These are phyloP conservation scores for Oophaga sylvatica DNA, from an alignment of 2,797 vertebrate species.

Conservation along the genomic window DNA sequence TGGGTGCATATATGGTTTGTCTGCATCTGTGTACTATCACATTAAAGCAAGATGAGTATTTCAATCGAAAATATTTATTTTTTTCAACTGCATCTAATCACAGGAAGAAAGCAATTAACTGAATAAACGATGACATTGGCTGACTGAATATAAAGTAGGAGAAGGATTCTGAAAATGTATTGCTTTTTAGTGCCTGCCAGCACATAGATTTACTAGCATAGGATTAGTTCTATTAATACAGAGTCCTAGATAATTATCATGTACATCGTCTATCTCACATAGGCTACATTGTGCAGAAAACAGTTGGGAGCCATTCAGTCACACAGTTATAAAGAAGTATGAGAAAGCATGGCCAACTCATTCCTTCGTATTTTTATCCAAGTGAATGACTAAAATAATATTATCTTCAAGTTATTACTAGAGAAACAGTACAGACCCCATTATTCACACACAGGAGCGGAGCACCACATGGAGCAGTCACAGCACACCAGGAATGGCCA, in stretches of 20 bases:
- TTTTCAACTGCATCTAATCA: background rate
- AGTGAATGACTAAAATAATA: conserved; percentile 35
- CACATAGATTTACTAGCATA: background rate
- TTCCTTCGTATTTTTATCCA: conserved; percentile 41
- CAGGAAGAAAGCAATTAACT: background rate
- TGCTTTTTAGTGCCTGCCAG: background rate
- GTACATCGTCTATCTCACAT: background rate
- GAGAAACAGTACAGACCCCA: conserved; percentile 24
- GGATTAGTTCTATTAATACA: background rate
- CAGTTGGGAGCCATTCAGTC: conserved; percentile 15
- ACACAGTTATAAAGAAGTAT: conserved; percentile 21
- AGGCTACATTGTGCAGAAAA: background rate
- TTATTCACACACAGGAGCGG: conserved; percentile 44
- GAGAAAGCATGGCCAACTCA: conserved; percentile 15
- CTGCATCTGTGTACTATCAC: no score
- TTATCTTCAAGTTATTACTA: conserved; percentile 39
- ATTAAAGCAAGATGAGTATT: background rate
- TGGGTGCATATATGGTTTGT: no score
- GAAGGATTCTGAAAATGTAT: background rate
- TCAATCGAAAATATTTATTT: background rate
- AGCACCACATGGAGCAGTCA: conserved; percentile 46
- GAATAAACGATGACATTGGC: background rate
- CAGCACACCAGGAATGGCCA: conserved; percentile 25
- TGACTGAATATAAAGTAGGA: background rate
- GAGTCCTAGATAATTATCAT: background rate